These are phyloP conservation scores for Chironomus striatipennis DNA, from an alignment of 1,140 invertebrate species.

Conservation along the genomic window DNA sequence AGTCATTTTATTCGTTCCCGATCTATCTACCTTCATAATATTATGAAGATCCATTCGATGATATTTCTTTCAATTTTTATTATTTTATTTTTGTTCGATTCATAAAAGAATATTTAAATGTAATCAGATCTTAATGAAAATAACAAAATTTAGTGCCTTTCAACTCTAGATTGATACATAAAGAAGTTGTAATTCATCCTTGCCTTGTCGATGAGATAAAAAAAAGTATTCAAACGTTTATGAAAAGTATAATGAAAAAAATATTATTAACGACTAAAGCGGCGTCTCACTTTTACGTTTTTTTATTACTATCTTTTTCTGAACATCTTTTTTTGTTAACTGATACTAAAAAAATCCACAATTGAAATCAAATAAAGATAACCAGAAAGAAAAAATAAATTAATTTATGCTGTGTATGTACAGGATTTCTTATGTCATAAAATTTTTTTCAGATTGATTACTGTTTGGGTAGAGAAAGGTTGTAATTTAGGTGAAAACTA, in stretches of 20 bases:
- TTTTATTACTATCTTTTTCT: neutral
- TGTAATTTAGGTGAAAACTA: too few relatives aligned
- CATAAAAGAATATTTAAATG: neutral
- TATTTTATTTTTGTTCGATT: too few relatives aligned
- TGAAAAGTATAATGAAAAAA: neutral
- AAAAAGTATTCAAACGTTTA: neutral
- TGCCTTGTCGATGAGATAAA: neutral
- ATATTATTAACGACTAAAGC: neutral
- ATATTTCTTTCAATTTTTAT: neutral
- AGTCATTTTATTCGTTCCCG: neutral
- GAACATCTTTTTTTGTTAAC: neutral
- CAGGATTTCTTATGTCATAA: too few relatives aligned
- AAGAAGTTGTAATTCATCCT: neutral
- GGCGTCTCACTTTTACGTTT: constrained; percentile 6
- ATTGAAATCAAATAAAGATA: neutral
- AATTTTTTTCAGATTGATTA: too few relatives aligned
- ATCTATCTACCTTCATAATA: neutral
- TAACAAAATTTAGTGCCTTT: neutral
- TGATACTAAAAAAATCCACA: neutral
- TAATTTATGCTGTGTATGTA: too few relatives aligned
- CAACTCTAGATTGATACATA: neutral
- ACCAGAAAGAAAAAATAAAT: neutral
- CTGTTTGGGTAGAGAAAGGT: too few relatives aligned
- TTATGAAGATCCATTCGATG: neutral
- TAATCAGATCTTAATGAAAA: neutral